Percentiles rank a stretch among this genome's conserved stretches.
Evolutionary conservation across 1,140 invertebrate genomes (phyloP).

Genomic region (Bactericera cockerelli): DNA sequence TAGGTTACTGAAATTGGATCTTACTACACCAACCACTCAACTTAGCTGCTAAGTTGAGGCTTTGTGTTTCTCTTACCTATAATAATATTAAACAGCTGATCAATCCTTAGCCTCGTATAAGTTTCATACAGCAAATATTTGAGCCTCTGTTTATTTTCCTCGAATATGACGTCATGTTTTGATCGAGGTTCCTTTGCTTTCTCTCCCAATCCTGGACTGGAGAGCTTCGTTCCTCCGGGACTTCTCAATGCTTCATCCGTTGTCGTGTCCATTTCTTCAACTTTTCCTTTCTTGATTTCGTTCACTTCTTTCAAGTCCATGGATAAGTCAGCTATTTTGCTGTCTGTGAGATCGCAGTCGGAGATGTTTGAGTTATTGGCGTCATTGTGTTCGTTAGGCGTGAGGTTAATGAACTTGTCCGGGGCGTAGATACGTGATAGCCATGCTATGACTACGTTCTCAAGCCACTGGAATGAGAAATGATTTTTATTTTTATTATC

Average conservation of each 20-base stretch:
- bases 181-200: background rate
- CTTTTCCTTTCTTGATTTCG: no score
- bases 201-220: background rate
- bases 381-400: no score
- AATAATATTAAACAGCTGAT: conserved; percentile 89
- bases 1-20: no score
- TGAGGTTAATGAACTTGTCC: no score
- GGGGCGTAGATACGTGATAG: conserved; percentile 50
- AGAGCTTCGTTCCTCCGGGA: background rate
- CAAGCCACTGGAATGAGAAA: conserved; percentile 60
- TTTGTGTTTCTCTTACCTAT: conserved; percentile 64
- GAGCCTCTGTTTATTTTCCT: conserved; percentile 54
- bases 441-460: conserved; percentile 68
- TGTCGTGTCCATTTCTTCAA: background rate
- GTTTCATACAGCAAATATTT: conserved; percentile 73
- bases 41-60: no score
- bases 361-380: background rate
- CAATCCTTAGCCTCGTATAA: conserved; percentile 72
- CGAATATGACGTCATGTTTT: background rate
- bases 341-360: no score
- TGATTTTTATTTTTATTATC: no score
- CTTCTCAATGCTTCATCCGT: background rate
- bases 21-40: no score
- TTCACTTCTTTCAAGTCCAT: no score
- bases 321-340: no score